Percentiles rank a stretch among this genome's conserved stretches.
Evolutionary conservation across 1,140 invertebrate genomes (phyloP).

Genomic region (Archegozetes longisetosus): DNA sequence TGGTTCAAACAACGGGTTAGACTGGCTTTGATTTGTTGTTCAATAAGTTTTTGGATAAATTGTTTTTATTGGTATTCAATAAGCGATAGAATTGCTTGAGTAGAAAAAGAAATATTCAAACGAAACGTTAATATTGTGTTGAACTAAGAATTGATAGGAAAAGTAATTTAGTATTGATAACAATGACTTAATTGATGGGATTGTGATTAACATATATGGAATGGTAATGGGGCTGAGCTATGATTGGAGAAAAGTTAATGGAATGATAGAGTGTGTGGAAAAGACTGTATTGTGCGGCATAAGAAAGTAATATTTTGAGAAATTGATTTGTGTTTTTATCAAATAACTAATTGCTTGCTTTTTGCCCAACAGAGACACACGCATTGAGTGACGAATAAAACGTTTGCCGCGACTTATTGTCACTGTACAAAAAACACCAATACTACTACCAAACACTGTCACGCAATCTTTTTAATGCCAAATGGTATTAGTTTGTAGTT

Average conservation of each 20-base stretch:
- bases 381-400: background rate
- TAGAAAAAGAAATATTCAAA: too few species aligned
- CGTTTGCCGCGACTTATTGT: background rate
- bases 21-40: too few species aligned
- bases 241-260: too few species aligned
- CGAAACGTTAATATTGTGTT: background rate
- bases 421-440: background rate
- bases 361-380: background rate
- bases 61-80: too few species aligned
- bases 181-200: background rate
- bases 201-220: too few species aligned
- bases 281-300: too few species aligned
- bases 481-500: background rate
- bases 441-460: background rate
- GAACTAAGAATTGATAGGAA: background rate
- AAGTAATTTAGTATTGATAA: background rate
- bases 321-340: background rate
- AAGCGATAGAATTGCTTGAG: too few species aligned
- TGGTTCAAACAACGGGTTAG: too few species aligned
- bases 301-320: background rate
- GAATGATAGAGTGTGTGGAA: too few species aligned
- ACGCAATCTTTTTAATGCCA: background rate
- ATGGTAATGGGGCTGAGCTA: too few species aligned
- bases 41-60: too few species aligned
- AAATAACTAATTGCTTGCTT: background rate